phyloP scores from a whole-genome alignment of 2,888 invertebrate genomes.

The Tenthredo livida region DNA sequence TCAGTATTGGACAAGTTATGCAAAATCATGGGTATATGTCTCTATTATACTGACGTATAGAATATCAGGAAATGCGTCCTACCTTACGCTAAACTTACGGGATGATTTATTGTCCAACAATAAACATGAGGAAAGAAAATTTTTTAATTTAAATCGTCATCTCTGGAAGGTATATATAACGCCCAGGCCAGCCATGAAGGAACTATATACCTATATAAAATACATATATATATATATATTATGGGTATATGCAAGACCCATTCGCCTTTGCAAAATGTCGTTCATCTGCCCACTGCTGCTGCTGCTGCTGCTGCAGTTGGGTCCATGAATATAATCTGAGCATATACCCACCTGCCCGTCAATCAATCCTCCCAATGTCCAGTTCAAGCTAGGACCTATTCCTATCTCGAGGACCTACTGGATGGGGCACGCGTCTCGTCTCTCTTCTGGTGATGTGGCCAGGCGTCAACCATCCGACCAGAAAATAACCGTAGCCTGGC shows the following conservation, averaged over 20 bases:
- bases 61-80: neutral
- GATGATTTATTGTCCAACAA: constrained; percentile 21
- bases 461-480: constrained; percentile 11
- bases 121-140: neutral
- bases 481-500: neutral
- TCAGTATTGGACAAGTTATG: neutral
- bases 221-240: too few species aligned
- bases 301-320: neutral
- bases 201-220: neutral
- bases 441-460: neutral
- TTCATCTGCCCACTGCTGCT: constrained; percentile 5
- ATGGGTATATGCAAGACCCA: too few species aligned
- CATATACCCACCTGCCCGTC: neutral
- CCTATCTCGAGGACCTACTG: constrained; percentile 30
- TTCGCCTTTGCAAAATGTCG: constrained; percentile 39
- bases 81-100: neutral
- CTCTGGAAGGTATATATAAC: neutral
- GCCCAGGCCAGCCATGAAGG: neutral
- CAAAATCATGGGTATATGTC: constrained; percentile 36
- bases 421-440: constrained; percentile 40
- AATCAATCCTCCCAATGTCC: constrained; percentile 17
- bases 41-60: constrained; percentile 1
- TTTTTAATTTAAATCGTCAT: neutral
- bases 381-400: neutral
- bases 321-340: constrained; percentile 24